Evolutionary conservation across 2,797 vertebrate species (phyloP).

Genomic region (Prionace glauca): DNA sequence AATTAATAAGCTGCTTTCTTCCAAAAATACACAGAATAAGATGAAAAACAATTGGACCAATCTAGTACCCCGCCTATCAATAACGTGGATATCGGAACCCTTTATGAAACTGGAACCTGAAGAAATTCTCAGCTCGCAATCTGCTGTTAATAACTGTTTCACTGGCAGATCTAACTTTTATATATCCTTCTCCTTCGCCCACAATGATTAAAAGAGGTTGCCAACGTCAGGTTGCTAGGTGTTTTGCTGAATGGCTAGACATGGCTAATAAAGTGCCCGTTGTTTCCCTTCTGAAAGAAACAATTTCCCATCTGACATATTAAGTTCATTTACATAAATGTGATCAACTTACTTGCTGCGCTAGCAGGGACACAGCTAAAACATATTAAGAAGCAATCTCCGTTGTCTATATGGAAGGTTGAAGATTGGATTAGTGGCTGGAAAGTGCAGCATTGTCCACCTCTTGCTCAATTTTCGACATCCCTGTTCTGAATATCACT

Average conservation of each 20-base stretch:
- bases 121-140: background rate
- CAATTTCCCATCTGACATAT: background rate
- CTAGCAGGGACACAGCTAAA: background rate
- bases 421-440: background rate
- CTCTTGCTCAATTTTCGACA: background rate
- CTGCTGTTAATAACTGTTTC: background rate
- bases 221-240: background rate
- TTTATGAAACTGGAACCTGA: background rate
- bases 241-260: background rate
- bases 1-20: background rate
- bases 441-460: background rate
- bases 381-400: background rate
- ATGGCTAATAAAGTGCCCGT: background rate
- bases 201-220: background rate
- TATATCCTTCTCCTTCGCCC: background rate
- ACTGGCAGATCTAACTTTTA: background rate
- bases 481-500: background rate
- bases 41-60: background rate
- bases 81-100: background rate
- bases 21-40: background rate
- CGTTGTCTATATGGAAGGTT: background rate
- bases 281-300: background rate
- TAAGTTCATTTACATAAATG: background rate
- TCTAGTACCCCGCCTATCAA: background rate
- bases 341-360: background rate